Conservation (phyloP, 1,140 invertebrate species). For the Cotesia glomerata region DNA sequence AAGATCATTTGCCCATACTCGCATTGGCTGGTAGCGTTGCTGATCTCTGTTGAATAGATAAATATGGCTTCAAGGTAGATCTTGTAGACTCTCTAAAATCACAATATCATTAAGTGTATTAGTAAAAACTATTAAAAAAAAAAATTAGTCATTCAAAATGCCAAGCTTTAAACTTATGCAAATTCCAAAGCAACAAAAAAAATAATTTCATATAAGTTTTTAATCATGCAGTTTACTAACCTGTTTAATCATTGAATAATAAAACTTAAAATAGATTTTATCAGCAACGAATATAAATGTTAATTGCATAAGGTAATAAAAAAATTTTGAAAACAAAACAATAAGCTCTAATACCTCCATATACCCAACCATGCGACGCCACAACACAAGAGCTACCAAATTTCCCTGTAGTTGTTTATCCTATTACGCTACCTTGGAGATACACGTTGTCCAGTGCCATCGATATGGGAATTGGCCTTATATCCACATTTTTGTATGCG, state of each 20-base stretch:
- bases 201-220: neutral
- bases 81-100: conserved; percentile 74
- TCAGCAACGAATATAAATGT: neutral
- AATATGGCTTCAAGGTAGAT: conserved; percentile 74
- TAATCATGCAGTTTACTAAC: neutral
- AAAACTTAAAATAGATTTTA: neutral
- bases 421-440: conserved; percentile 71
- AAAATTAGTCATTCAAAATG: neutral
- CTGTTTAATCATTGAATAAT: neutral
- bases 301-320: neutral
- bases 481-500: conserved; percentile 94
- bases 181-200: neutral
- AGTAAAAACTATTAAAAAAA: neutral
- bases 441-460: conserved; percentile 68
- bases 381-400: conserved; percentile 57
- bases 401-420: conserved; percentile 38
- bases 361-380: conserved; percentile 57
- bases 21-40: conserved; percentile 75
- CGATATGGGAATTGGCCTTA: conserved; percentile 78
- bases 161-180: neutral
- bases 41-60: conserved; percentile 73
- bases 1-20: conserved; percentile 63
- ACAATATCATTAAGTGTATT: neutral
- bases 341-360: conserved; percentile 52
- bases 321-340: conserved; percentile 36